These are phyloP conservation scores for Drosophila austrosaltans DNA, from an alignment of 2,888 invertebrate species.

Conservation along the genomic window DNA sequence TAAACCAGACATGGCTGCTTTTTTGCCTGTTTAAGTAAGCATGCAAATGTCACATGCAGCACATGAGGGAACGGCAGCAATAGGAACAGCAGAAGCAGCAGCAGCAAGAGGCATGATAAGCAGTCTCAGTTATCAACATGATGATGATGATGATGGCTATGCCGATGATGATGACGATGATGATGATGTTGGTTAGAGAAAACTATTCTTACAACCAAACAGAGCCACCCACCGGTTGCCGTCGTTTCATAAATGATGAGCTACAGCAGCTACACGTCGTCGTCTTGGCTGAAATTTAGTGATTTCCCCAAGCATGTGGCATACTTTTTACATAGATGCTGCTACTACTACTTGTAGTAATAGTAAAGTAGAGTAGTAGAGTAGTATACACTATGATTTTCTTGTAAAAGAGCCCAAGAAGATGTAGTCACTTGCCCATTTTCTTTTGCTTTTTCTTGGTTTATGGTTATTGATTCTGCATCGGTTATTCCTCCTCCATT, in stretches of 20 bases:
- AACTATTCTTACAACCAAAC: slow-evolving; percentile 12
- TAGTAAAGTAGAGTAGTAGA: neutral
- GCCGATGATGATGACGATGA: no score
- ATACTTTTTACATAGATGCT: slow-evolving; percentile 50
- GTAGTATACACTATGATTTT: slow-evolving; percentile 48
- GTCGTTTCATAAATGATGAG: slow-evolving; percentile 67
- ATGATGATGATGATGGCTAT: slow-evolving; percentile 12
- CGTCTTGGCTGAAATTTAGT: slow-evolving; percentile 60
- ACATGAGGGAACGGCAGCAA: slow-evolving; percentile 20
- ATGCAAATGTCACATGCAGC: slow-evolving; percentile 75
- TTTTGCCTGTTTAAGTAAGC: slow-evolving; percentile 75
- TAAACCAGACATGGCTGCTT: slow-evolving; percentile 35
- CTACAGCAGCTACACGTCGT: slow-evolving; percentile 28
- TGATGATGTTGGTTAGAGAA: slow-evolving; percentile 29
- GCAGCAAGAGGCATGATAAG: slow-evolving; percentile 57
- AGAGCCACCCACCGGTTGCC: slow-evolving; percentile 18
- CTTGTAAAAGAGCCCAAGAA: slow-evolving; percentile 58
- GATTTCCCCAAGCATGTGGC: slow-evolving; percentile 77
- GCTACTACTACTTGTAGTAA: no score
- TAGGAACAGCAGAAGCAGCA: no score
- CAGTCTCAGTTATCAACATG: slow-evolving; percentile 73
- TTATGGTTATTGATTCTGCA: slow-evolving; percentile 70
- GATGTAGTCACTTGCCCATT: slow-evolving; percentile 21
- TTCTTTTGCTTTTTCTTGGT: slow-evolving; percentile 33
- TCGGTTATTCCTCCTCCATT: no score